Base-by-base conservation (phyloP, 2,113 vertebrate genomes). In the Oriolus oriolus region DNA sequence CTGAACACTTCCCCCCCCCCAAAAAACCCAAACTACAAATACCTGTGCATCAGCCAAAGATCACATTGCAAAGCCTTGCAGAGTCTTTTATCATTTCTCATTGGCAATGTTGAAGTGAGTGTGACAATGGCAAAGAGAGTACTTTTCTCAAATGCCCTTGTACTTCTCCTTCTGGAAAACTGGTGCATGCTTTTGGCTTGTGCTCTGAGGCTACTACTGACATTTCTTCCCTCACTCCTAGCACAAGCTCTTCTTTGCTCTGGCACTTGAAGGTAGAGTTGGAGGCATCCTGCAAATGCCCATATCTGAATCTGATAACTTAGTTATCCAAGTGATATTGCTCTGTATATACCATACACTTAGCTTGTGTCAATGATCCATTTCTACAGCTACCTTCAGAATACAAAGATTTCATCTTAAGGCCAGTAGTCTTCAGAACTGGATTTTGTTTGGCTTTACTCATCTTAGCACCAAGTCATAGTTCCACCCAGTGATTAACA, bases 381-480 rank as follows among this genome's bases (percentile, higher is more conserved):
- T 64, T 87, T 71, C 28, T 61, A 19, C 23, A 75, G 49, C 44
- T 71, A 50, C n/a, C 39, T 87, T 60, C 4, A 7, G 33, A 65
- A 39, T 13, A 66, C 16, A 44, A 65, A 84, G 16, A 74, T 71
- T 78, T 92, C 12, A 59, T 35, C 31, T 59, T 33, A 71, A 92
- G 18, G 12, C n/a, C 37, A 37, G 33, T 9, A 52, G 75, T 52
- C 45, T 56, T 60, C 3, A 87, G 75, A 92, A 66, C 44, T 7
- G 24, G 20, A 57, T 74, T 90, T 74, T 52, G 31, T 76, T 77
- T 85, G 30, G 44, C 37, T 93, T 90, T 71, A 44, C 12, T 63
- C 42, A 73, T 31, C 45, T 80, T 81, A 95, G 92, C 91, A 88
- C 81, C 77, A 85, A 60, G 57, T 54, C 47, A 69, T 16, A 57